Conservation (phyloP, 2,113 vertebrate genomes). For the Thunnus maccoyii region DNA sequence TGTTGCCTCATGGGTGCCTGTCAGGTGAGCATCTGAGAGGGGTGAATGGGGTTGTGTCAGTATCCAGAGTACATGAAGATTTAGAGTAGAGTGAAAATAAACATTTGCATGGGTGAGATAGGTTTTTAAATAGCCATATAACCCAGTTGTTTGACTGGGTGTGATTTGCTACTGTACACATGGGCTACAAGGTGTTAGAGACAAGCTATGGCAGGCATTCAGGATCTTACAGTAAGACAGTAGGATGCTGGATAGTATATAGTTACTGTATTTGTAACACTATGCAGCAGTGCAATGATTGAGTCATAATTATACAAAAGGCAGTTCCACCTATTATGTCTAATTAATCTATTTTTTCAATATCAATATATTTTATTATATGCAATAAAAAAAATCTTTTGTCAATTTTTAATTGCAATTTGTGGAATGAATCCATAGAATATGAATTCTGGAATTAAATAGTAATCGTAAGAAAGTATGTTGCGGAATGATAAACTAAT, state of each 20-base stretch:
- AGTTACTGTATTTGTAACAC: constrained; percentile 6
- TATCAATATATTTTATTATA: no score
- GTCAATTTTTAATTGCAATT: no score
- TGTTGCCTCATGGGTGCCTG: constrained; percentile 15
- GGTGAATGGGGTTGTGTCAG: not conserved
- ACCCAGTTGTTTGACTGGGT: constrained; percentile 14
- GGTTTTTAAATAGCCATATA: constrained; percentile 8
- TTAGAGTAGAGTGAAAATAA: constrained; percentile 7
- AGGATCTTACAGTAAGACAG: constrained; percentile 17
- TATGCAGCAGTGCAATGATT: not conserved
- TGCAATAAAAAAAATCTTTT: no score
- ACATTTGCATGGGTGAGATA: not conserved
- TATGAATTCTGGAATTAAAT: no score
- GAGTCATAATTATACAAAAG: not conserved
- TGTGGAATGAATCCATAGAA: no score
- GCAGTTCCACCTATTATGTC: not conserved
- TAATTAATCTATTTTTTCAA: not conserved
- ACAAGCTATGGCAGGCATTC: constrained; percentile 8
- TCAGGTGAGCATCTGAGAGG: not conserved
- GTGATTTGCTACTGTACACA: constrained; percentile 29
- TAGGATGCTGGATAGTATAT: not conserved
- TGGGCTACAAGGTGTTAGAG: not conserved
- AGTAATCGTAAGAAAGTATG: no score
- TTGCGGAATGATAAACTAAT: no score
- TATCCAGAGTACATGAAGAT: constrained; percentile 3